phyloP scores from a whole-genome alignment of 2,797 vertebrate species.

The Cyprinella venusta region DNA sequence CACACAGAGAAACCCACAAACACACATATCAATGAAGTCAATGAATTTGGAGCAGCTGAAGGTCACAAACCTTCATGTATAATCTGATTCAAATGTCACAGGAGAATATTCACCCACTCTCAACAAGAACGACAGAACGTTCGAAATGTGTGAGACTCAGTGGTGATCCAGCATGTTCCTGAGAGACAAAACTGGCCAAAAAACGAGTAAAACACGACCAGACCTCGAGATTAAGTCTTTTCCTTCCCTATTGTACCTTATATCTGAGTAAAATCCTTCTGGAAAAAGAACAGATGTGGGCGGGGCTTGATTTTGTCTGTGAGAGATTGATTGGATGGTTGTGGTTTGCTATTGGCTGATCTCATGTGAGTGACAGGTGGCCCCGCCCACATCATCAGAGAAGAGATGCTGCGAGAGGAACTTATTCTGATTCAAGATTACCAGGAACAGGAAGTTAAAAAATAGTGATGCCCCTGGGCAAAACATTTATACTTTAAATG shows the following conservation, averaged over 20 bases:
- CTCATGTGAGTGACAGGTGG: not conserved
- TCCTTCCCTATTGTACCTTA: not conserved
- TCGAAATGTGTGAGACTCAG: not conserved
- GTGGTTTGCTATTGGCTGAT: not conserved
- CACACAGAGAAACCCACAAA: not conserved
- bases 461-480: too few relatives aligned
- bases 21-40: slow-evolving; percentile 10
- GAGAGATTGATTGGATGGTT: not conserved
- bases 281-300: not conserved
- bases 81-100: slow-evolving; percentile 35
- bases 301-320: not conserved
- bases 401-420: not conserved
- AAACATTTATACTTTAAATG: too few relatives aligned
- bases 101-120: not conserved
- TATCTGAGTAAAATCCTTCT: not conserved
- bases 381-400: not conserved
- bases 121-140: slow-evolving; percentile 2
- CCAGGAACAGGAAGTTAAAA: too few relatives aligned
- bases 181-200: not conserved
- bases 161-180: not conserved
- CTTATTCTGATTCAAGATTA: not conserved
- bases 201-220: not conserved
- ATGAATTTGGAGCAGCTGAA: slow-evolving; percentile 12
- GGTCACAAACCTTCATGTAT: slow-evolving; percentile 31
- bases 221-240: not conserved